phyloP scores from a whole-genome alignment of 2,888 invertebrate species.

The Tricholauxania praeusta region DNA sequence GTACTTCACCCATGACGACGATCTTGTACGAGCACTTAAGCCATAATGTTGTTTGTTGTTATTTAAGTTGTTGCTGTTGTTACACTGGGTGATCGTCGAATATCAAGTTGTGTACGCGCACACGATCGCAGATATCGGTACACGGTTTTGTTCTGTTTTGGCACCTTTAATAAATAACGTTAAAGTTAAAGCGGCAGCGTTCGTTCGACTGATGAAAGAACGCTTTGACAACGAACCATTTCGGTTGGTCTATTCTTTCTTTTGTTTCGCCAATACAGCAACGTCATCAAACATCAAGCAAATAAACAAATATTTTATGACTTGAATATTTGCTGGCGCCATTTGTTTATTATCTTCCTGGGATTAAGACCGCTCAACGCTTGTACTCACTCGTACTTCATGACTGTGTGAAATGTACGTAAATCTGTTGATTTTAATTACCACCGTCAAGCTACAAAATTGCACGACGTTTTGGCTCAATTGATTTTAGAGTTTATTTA shows the following conservation, averaged over 20 bases:
- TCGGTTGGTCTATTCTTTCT: constrained; percentile 37
- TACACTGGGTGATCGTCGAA: constrained; percentile 46
- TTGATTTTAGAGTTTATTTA: constrained; percentile 29
- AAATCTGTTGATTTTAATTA: too few species aligned
- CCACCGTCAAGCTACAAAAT: too few species aligned
- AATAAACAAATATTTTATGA: constrained; percentile 8
- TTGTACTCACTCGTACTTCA: too few species aligned
- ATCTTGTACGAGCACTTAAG: neutral
- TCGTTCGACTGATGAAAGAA: constrained; percentile 13
- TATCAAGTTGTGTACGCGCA: constrained; percentile 8
- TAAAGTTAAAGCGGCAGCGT: constrained; percentile 3
- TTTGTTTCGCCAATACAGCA: neutral
- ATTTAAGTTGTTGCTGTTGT: constrained; percentile 24
- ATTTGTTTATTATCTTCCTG: constrained; percentile 51
- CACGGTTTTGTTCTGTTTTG: too few species aligned
- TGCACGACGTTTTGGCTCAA: constrained; percentile 50
- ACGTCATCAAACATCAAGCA: constrained; percentile 7
- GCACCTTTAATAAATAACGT: neutral
- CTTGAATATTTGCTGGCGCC: constrained; percentile 51
- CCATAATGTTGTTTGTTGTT: constrained; percentile 2
- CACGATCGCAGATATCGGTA: constrained; percentile 3
- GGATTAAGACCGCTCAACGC: constrained; percentile 36
- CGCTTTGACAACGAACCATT: neutral
- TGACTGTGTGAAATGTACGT: too few species aligned
- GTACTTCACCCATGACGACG: constrained; percentile 24